These are phyloP conservation scores for Diogma glabrata DNA, from an alignment of 2,888 invertebrate genomes.

Conservation along the genomic window DNA sequence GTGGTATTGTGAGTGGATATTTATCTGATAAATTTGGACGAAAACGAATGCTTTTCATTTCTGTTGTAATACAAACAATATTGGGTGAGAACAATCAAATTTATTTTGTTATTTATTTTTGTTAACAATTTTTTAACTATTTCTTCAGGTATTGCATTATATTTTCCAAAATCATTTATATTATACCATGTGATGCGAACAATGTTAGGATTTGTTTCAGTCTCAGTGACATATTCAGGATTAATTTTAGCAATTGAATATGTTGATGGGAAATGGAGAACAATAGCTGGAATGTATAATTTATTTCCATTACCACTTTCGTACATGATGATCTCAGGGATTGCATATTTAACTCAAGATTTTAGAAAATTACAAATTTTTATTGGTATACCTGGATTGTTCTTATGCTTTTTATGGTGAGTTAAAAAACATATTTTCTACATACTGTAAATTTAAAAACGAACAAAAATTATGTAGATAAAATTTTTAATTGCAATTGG, in stretches of 20 bases:
- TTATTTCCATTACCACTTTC: constrained; percentile 67
- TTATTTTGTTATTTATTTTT: not conserved
- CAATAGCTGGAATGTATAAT: constrained; percentile 68
- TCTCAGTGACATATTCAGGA: constrained; percentile 71
- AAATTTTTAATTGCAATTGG: too few species aligned
- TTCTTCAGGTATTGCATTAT: constrained; percentile 44
- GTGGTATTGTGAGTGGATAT: constrained; percentile 67
- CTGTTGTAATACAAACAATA: constrained; percentile 54
- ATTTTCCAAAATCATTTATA: constrained; percentile 57
- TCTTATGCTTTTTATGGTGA: constrained; percentile 56
- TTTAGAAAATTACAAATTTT: constrained; percentile 63
- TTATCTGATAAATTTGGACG: constrained; percentile 72
- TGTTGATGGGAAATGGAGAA: constrained; percentile 69
- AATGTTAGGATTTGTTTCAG: constrained; percentile 61
- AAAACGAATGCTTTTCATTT: constrained; percentile 60
- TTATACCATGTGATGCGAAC: constrained; percentile 58
- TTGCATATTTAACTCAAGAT: constrained; percentile 57
- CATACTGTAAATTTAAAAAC: too few species aligned
- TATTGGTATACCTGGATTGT: constrained; percentile 58
- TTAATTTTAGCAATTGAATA: constrained; percentile 69
- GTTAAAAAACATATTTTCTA: constrained; percentile 22
- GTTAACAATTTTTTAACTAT: not conserved
- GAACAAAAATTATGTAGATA: too few species aligned
- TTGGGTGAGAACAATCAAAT: constrained; percentile 37
- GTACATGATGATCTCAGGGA: constrained; percentile 58